phyloP scores from a whole-genome alignment of 2,888 invertebrate species.

The Bursaphelenchus okinawaensis region DNA sequence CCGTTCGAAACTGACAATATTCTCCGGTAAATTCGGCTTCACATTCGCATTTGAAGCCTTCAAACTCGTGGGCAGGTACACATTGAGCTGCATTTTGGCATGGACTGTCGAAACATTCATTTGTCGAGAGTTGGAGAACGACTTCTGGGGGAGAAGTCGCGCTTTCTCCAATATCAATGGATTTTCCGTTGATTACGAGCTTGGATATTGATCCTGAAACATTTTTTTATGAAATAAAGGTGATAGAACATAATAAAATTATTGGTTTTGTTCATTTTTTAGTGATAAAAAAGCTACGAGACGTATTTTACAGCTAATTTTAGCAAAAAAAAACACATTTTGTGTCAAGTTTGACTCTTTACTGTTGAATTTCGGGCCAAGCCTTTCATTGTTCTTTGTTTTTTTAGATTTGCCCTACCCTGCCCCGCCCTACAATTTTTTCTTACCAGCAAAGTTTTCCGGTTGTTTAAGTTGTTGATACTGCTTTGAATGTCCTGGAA shows the following conservation, averaged over 20 bases:
- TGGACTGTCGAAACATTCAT: slow-evolving; percentile 23
- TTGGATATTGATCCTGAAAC: slow-evolving; percentile 35
- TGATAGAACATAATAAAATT: no score
- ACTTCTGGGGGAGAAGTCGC: slow-evolving; percentile 20
- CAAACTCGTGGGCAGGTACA: slow-evolving; percentile 32
- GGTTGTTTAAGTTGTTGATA: not conserved
- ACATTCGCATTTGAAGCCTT: slow-evolving; percentile 45
- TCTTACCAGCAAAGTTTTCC: slow-evolving; percentile 3
- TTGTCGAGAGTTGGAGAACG: slow-evolving; percentile 14
- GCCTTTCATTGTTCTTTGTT: no score
- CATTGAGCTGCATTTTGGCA: slow-evolving; percentile 41
- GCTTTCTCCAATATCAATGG: slow-evolving; percentile 32
- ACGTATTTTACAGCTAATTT: no score
- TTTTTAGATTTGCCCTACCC: no score
- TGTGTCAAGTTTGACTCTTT: no score
- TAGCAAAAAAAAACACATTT: no score
- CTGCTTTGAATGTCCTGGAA: not conserved
- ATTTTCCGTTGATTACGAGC: slow-evolving; percentile 34
- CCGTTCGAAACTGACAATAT: slow-evolving; percentile 36
- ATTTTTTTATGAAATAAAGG: no score
- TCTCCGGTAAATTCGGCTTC: slow-evolving; percentile 33
- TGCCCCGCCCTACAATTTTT: no score
- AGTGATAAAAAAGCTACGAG: not conserved
- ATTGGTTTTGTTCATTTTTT: no score
- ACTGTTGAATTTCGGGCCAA: no score